Base-by-base conservation (phyloP, 2,888 invertebrate genomes). In the Limulus polyphemus region DNA sequence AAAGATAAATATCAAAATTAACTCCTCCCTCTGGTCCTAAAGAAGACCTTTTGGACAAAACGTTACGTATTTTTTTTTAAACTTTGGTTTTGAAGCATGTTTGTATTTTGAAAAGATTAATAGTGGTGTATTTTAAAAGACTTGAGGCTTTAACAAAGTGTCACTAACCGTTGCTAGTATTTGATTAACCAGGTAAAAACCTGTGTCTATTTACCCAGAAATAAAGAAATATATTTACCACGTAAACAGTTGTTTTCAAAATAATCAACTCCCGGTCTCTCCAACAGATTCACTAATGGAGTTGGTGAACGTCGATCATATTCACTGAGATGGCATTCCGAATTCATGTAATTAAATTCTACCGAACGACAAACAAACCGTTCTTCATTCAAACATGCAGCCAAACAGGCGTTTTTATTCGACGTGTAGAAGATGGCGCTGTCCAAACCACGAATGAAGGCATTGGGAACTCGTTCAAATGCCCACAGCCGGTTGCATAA, bases 371-470 rank as follows among this genome's bases (percentile, higher is more conserved):
- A 94, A 13, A 86, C 85, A 77, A 93, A 93, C 59, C 91, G 87
- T 76, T 90, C 88, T 83, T 94, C 93, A 75, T 92, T 92, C 60
- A 93, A 81, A 75, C 93, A 94, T 52, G 93, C 90, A 47, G 92
- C 88, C 47, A 93, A 81, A 74, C 93, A 94, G 64, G 91, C 90
- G 79, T 93, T 93, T 77, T 93, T 93, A 62, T 92, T 91, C 56
- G 91, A 90, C 1, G 92, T 90, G 77, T 91, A 93, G 76, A 93
- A 90, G 65, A 92, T 81, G 50, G 91, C 90, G 74, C 92, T 91
- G 80, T 93, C 92, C 72, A 90, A 80, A 0, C 91, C 91, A 50
- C 90, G 83, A 64, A 93, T 86, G 78, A 91, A 87, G 77, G 91
- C 91, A 76, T 92, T 92, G 5, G 93, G 92, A 54, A 93, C 89